Base-by-base conservation (phyloP, 2,888 invertebrate genomes). In the Agelastica alni region DNA sequence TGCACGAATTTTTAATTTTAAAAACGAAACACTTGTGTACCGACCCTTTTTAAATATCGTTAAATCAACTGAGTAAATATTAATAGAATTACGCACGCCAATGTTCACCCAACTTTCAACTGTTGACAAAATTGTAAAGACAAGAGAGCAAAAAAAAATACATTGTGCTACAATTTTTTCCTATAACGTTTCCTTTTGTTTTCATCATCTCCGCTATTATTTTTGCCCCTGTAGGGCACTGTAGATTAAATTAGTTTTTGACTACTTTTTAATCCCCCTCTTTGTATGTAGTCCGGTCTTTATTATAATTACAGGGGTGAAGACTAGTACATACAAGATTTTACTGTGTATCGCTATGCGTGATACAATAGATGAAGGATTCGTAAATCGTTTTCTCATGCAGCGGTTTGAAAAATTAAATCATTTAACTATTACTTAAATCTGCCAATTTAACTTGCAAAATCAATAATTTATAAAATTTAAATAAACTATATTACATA, bases 251-350 rank as follows among this genome's bases (percentile, higher is more conserved):
- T 60, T 58, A 58, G 51, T 56, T 46, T 49, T 49, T 48, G 48
- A 56, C 59, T 57, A 60, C 54, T 59, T 59, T 51, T 56, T 43
- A 49, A 55, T 53, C 56, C 59, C 58, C 48, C 49, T 49, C 49
- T 41, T 49, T 57, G 53, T 58, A 46, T 59, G 46, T 44, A 53
- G 42, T 46, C 41, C 36, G 56, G 51, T 51, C 56, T 56, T 53
- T 53, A 52, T 59, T 54, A 61, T 57, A 51, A 60, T 59, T 61
- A 55, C 51, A 56, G 55, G 59, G 61, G 59, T 58, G 61, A 53
- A 48, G 28, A 42, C 41, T 49, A 13, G 41, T 42, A 31, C 42
- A 32, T 42, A 20, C 32, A 39, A 39, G 6, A 26, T 7, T 26
- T 26, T 26, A 7, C 6, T 7, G 26, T 49, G 41, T 49, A 49